Evolutionary conservation across 2,888 invertebrate species (phyloP), one percentile per base, ranked within the genome.

Genomic region (Lasius fuliginosus): DNA sequence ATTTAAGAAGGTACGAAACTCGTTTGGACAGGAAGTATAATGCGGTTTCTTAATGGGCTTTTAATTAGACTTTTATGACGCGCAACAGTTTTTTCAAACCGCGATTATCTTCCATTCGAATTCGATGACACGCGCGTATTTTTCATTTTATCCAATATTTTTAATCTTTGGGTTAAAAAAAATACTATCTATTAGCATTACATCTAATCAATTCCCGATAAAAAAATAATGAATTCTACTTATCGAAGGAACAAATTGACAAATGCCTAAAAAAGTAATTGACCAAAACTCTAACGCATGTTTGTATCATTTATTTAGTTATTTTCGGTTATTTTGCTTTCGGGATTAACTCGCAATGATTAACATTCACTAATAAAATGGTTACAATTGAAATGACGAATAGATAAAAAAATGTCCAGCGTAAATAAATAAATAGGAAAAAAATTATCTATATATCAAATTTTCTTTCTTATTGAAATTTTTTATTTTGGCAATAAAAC

Each of bases 1-100:
- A n/a, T 42, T 67, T 68, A 68, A 8, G 12, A 36, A 23, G 23
- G 18, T 56, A 77, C n/a, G 5, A 77, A 68, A n/a, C 36, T 23
- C 58, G 18, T 42, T 64, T 56, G 8, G 8, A 68, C 11, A 30
- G 4, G 8, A 27, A 30, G 33, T 11, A 23, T 23, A 15, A 33
- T 6, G 5, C 8, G 40, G 3, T 74, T 62, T 62, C n/a, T 40
- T 11, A 23, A 23, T 58, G n/a, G 12, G 5, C n/a, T 33, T 18
- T 3, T 4, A 53, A 23, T 23, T 23, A n/a, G 36, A 40, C 23
- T 23, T 23, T 23, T 23, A 15, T 49, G 42, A 75, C 46, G 33
- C 30, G 8, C 36, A 12, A 62, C 18, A 36, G 5, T 12, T 64
- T 62, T 49, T 15, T 9, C 46, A 23, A 74, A 74, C 9, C 2